A percentile compares a stretch with the other conserved stretches of the same genome.
Conservation (phyloP, 2,888 invertebrate species). For the Nomada fabriciana region DNA sequence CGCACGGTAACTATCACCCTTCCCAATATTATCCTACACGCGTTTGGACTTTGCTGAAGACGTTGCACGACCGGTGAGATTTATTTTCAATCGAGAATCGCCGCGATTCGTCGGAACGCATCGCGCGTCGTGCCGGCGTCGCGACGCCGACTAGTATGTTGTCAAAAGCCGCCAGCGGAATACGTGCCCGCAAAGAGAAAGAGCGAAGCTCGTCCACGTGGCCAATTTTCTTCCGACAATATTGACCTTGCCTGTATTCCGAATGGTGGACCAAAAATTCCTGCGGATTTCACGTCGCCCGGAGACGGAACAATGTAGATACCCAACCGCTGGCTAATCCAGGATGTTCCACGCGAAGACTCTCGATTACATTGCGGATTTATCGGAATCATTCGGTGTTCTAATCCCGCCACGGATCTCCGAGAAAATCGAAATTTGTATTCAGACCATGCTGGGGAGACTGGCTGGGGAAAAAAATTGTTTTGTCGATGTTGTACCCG, state of each 20-base stretch:
- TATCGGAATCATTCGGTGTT: constrained; percentile 67
- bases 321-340: constrained; percentile 68
- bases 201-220: constrained; percentile 60
- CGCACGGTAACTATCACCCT: too few relatives aligned
- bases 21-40: background rate
- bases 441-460: constrained; percentile 56
- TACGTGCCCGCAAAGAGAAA: constrained; percentile 65
- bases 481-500: constrained; percentile 9
- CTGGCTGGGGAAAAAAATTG: constrained; percentile 42
- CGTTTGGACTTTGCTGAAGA: background rate
- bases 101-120: constrained; percentile 30
- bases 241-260: constrained; percentile 69
- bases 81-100: constrained; percentile 48
- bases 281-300: constrained; percentile 61
- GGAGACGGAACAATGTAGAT: constrained; percentile 58
- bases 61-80: constrained; percentile 12
- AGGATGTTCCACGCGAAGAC: constrained; percentile 67
- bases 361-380: constrained; percentile 71
- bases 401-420: constrained; percentile 60
- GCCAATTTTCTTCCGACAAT: constrained; percentile 77
- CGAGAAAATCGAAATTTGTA: constrained; percentile 70
- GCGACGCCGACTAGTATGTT: constrained; percentile 44
- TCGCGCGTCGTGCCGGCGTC: constrained; percentile 10
- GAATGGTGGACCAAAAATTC: constrained; percentile 68
- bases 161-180: constrained; percentile 48